A percentile compares a stretch with the other conserved stretches of the same genome.
These are phyloP conservation scores for Alca torda DNA, from an alignment of 2,797 vertebrate genomes.

Conservation along the genomic window DNA sequence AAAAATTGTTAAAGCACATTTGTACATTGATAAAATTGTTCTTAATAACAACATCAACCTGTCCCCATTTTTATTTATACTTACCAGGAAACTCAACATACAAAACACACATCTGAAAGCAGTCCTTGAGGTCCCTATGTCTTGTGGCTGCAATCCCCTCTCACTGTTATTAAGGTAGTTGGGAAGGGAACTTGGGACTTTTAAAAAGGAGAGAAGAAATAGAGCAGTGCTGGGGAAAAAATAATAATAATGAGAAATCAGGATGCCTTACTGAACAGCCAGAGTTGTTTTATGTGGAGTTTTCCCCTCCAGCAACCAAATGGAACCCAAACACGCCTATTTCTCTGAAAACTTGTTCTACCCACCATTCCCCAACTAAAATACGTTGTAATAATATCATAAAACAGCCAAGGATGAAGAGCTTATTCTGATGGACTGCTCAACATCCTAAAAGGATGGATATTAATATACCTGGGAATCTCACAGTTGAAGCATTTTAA, in stretches of 20 bases:
- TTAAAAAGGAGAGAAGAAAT: conserved; percentile 57
- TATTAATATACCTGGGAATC: conserved; percentile 79
- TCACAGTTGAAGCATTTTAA: conserved; percentile 82
- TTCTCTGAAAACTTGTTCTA: conserved; percentile 75
- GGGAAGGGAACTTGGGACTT: conserved; percentile 59
- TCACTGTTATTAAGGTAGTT: conserved; percentile 61
- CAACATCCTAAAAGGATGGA: conserved; percentile 74
- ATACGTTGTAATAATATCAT: conserved; percentile 77
- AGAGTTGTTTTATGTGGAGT: conserved; percentile 72
- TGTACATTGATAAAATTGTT: neutral
- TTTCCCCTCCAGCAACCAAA: conserved; percentile 78
- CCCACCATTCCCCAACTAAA: conserved; percentile 67
- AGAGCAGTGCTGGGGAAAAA: conserved; percentile 52
- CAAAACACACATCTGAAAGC: neutral
- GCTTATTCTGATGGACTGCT: conserved; percentile 78
- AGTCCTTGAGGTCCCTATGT: neutral
- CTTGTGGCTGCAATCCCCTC: neutral
- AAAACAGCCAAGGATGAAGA: conserved; percentile 79
- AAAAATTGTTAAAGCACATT: neutral
- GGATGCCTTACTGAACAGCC: conserved; percentile 70
- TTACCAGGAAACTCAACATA: neutral
- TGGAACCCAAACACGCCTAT: conserved; percentile 76
- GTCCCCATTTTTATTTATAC: neutral
- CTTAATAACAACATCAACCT: neutral
- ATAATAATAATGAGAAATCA: conserved; percentile 76